Percentiles rank a stretch among this genome's conserved stretches.
These are phyloP conservation scores for Agrotis ipsilon DNA, from an alignment of 2,888 invertebrate species.

Conservation along the genomic window DNA sequence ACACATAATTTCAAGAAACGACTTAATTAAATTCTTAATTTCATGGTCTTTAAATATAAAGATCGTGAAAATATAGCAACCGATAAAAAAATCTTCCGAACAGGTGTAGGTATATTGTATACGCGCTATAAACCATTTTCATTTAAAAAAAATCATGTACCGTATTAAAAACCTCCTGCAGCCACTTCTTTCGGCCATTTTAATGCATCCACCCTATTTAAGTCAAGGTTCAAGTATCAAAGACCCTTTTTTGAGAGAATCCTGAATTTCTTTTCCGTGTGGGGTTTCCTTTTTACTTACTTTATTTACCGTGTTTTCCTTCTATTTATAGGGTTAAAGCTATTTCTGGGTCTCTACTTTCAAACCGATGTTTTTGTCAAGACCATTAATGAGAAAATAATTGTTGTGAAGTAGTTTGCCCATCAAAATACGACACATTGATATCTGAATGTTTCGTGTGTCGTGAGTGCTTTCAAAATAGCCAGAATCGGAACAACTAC, in stretches of 20 bases:
- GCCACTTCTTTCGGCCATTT: not conserved
- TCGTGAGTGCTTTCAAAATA: too few relatives aligned
- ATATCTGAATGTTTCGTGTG: too few relatives aligned
- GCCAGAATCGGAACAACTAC: too few relatives aligned
- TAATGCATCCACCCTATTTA: constrained; percentile 1
- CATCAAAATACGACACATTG: constrained; percentile 2
- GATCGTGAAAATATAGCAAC: too few relatives aligned
- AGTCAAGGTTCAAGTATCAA: constrained; percentile 39
- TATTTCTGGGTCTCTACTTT: constrained; percentile 31
- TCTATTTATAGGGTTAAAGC: constrained; percentile 24
- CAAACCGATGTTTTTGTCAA: constrained; percentile 7
- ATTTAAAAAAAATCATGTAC: not conserved
- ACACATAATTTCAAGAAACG: too few relatives aligned
- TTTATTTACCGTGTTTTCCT: constrained; percentile 21
- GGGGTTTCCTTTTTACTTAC: constrained; percentile 9
- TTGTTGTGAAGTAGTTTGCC: not conserved
- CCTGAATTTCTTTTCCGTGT: constrained; percentile 4
- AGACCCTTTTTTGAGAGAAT: constrained; percentile 14
- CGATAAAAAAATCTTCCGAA: too few relatives aligned
- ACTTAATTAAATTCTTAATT: too few relatives aligned
- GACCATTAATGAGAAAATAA: too few relatives aligned
- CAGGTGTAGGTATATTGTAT: too few relatives aligned
- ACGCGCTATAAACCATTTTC: not conserved
- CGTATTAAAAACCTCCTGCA: too few relatives aligned
- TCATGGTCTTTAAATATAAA: too few relatives aligned